Base-by-base conservation (phyloP, 92 coral and sea anemone genomes). In the Siderastrea radians region DNA sequence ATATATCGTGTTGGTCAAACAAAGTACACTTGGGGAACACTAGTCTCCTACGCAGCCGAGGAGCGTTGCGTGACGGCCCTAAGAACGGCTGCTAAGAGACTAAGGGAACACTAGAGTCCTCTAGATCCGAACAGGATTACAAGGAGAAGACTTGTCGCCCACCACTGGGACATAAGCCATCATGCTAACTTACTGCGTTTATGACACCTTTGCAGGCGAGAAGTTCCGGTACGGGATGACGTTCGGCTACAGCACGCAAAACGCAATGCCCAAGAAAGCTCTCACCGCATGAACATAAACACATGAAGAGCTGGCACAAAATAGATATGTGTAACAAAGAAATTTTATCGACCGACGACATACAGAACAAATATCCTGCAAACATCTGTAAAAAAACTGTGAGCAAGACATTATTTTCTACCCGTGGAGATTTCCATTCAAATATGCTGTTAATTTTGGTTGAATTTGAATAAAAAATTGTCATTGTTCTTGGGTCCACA, bases 171-270 rank as follows among this genome's bases (percentile, higher is more conserved):
- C 38, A 26, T 26, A 26, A 26, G 38, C 38, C 38, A 26, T 26
- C 38, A 26, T 4, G 2, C 77, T 75, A 0, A 75, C 48, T 45
- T 1, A 46, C n/a, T 49, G 15, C 48, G 17, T 72, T 4, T 53
- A 3, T 45, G 74, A 66, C 45, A n/a, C 77, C 55, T 65, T 88
- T 84, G 3, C 88, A 97, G 99, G 99, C 6, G 99, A 97, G 85
- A 97, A 97, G 82, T 97, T 97, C 89, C 91, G 99, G 57, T 97
- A 95, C 85, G 99, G 99, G 2, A 90, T 90, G 96, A 97, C 99
- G 72, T 97, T 97, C 89, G 99, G 99, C 7, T 93, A 82, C 91
- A 97, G 99, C 77, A 97, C 99, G 19, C 93, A 93, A 87, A 86
- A 93, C 68, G 97, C 99, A 71, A 73, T 85, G 72, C 97, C 94